Percentiles rank a stretch among this genome's conserved stretches.
These are phyloP conservation scores for Dendrolimus houi DNA, from an alignment of 2,888 invertebrate genomes.

Conservation along the genomic window DNA sequence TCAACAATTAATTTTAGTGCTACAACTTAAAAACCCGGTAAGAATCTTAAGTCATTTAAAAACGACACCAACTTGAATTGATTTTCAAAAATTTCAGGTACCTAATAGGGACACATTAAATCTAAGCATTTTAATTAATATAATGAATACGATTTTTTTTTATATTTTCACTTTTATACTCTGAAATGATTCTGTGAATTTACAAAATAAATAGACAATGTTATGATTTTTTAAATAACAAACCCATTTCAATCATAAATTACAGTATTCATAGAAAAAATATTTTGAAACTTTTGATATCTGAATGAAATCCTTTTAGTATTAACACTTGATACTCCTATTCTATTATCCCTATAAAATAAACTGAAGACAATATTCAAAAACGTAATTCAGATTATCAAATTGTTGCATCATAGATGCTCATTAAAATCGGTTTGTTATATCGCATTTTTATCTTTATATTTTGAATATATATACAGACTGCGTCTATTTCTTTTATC, in stretches of 20 bases:
- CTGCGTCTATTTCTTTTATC: no score
- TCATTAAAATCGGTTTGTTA: no score
- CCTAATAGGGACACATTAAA: constrained; percentile 56
- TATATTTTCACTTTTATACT: constrained; percentile 14
- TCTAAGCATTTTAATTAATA: constrained; percentile 20
- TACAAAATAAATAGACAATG: constrained; percentile 1
- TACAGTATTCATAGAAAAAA: neutral
- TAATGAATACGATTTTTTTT: constrained; percentile 12
- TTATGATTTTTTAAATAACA: constrained; percentile 2
- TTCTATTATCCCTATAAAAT: constrained; percentile 15
- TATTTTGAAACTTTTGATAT: neutral
- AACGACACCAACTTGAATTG: constrained; percentile 1
- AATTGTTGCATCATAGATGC: constrained; percentile 15
- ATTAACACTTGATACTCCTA: neutral
- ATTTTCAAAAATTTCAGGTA: constrained; percentile 61
- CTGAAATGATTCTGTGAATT: neutral
- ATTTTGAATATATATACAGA: no score
- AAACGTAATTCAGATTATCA: constrained; percentile 1
- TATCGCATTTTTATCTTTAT: no score
- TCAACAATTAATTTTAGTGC: neutral
- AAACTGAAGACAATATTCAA: constrained; percentile 3
- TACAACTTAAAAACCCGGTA: neutral
- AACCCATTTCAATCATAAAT: constrained; percentile 1
- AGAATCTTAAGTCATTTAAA: neutral
- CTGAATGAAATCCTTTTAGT: neutral